Base-by-base conservation (phyloP, 2,888 invertebrate species). In the Phyllotreta striolata region DNA sequence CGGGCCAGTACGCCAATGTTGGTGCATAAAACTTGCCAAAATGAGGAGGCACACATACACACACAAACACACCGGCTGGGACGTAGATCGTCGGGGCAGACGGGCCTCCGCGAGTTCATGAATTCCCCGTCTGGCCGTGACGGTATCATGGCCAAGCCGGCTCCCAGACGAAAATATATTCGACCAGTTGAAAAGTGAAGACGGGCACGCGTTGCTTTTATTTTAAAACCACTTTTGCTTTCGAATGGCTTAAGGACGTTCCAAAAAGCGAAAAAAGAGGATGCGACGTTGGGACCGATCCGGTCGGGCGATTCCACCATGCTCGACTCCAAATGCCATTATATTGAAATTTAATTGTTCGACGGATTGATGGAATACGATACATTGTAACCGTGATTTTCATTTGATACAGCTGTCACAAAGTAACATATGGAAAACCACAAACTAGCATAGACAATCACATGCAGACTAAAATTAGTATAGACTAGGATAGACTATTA, bases 121-220 rank as follows among this genome's bases (percentile, higher is more conserved):
- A 73, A 72, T 74, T 70, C 69, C 24, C 70, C 57, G 74, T 71
- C 71, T 74, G 76, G 73, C 76, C 75, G 68, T 76, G 75, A 72
- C 70, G 70, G 63, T 71, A 73, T 77, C 77, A 77, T 75, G 77
- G 77, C 76, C 77, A 76, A 72, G 24, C 24, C 24, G 24, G 24
- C 73, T 72, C 73, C 74, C 77, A 77, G 76, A 77, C 77, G 73
- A 73, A 76, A 76, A 74, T 76, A 74, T 76, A 75, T 76, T 73
- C 70, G 72, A 68, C 70, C 71, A 68, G 73, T 71, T 73, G 68
- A 74, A 74, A 74, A 73, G 71, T 70, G 73, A 74, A 73, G 73
- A 73, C 71, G 68, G 63, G 66, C 64, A 52, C 60, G 44, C 54
- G 54, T 66, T 63, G 66, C 38, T 70, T 71, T 73, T 70, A 67